Percentiles rank a stretch among this genome's conserved stretches.
These are phyloP conservation scores for Porphyrio hochstetteri DNA, from an alignment of 2,113 vertebrate species.

Conservation along the genomic window DNA sequence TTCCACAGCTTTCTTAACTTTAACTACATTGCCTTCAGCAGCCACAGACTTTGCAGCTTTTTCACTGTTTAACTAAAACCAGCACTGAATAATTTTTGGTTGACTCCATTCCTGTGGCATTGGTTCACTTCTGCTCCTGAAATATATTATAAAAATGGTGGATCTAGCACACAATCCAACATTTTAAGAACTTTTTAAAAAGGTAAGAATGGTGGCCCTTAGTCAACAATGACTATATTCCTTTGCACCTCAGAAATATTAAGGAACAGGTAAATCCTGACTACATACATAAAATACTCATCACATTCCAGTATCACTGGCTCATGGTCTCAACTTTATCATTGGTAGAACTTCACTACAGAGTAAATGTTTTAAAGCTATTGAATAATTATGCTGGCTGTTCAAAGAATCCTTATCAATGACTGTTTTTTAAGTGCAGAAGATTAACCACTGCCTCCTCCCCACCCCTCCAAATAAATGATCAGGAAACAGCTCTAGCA, in stretches of 20 bases:
- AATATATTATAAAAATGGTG: background rate
- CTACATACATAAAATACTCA: background rate
- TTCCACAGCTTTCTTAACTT: background rate
- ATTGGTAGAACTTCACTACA: background rate
- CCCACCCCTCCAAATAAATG: background rate
- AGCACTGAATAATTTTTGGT: background rate
- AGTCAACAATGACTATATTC: background rate
- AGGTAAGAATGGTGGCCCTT: background rate
- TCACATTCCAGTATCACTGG: background rate
- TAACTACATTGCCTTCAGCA: background rate
- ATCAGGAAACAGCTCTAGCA: background rate
- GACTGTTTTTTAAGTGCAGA: background rate
- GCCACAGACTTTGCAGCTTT: background rate
- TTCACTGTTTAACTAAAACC: background rate
- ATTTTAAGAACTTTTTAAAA: background rate
- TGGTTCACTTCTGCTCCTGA: background rate
- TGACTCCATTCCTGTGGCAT: background rate
- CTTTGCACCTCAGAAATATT: background rate
- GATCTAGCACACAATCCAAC: background rate
- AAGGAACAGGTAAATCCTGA: background rate
- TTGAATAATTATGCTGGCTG: background rate
- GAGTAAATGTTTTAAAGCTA: background rate
- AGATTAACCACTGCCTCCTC: background rate
- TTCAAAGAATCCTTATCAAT: background rate
- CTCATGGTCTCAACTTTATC: background rate